Conservation (phyloP, 2,888 invertebrate genomes). For the Thera britannica region DNA sequence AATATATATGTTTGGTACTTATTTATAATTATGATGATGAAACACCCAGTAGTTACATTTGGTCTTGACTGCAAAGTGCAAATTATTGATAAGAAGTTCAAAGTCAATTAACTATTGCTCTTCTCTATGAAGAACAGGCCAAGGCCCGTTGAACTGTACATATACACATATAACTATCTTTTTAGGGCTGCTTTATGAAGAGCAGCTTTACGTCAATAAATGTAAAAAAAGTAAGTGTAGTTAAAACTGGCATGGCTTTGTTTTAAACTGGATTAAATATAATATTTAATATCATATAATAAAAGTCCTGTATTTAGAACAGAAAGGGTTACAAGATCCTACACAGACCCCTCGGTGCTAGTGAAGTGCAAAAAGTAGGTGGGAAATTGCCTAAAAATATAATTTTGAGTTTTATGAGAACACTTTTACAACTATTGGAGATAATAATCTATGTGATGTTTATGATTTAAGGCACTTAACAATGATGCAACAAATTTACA, state of each 20-base stretch:
- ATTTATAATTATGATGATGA: not conserved
- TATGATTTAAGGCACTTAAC: not conserved
- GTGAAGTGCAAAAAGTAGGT: not conserved
- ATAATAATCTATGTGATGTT: not conserved
- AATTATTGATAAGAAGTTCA: slow-evolving; percentile 47
- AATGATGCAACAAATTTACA: not conserved
- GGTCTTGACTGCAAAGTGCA: not conserved
- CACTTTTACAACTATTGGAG: not conserved
- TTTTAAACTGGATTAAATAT: no score
- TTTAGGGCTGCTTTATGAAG: no score
- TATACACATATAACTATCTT: no score
- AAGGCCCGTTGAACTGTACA: slow-evolving; percentile 38
- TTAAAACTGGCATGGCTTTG: no score
- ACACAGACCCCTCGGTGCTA: not conserved
- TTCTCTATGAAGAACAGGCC: slow-evolving; percentile 50
- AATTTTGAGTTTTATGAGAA: not conserved
- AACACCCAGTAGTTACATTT: not conserved
- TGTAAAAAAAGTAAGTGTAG: no score
- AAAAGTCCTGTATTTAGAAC: no score
- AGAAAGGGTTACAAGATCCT: no score
- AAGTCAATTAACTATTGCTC: slow-evolving; percentile 48
- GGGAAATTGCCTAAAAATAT: not conserved
- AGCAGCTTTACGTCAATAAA: no score
- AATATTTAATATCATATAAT: no score
- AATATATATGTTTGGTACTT: no score